Evolutionary conservation across 1,140 invertebrate species (phyloP), one percentile per base, ranked within the genome.

Genomic region (Condylostylus longicornis): DNA sequence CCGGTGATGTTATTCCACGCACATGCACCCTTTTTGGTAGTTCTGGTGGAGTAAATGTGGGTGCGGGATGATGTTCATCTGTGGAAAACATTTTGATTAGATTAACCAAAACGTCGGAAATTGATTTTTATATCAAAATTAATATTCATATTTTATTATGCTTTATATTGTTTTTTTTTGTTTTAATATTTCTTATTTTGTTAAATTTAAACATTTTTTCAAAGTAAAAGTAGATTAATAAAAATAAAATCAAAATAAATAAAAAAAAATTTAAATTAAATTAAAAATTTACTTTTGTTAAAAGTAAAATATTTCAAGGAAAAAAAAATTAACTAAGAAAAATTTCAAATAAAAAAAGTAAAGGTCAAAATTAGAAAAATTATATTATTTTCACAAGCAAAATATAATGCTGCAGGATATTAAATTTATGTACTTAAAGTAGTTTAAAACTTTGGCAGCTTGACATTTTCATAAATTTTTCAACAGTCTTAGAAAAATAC

Each of bases 21-120:
- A 87, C 75, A 80, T 89, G 85, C 75, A 87, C 83, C 78, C 85
- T 82, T 78, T 90, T 90, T 70, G 85, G 85, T 72, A 90, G 81
- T 79, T 90, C 86, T 76, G 86, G 85, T 73, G 85, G 84, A 70
- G 85, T 90, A 74, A 87, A 89, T 71, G 83, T 86, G 68, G 83
- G 82, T 70, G 82, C 81, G 76, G 79, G 81, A 74, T 85, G 82
- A 73, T 83, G 79, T 71, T 86, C 82, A 83, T 86, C 82, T 86
- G 81, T 72, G n/a, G n/a, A 84, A 83, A 78, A 79, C 74, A 58
- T 53, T 50, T 48, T 46, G 48, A 30, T 35, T 14, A 25, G n/a
- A n/a, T n/a, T n/a, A 25, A 35, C 15, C 18, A 33, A 33, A 33
- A 33, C 18, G 6, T 18, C 14, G 8, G 29, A 31, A 6, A 13